Evolutionary conservation across 1,140 invertebrate genomes (phyloP).

Genomic region (Sinella curviseta): DNA sequence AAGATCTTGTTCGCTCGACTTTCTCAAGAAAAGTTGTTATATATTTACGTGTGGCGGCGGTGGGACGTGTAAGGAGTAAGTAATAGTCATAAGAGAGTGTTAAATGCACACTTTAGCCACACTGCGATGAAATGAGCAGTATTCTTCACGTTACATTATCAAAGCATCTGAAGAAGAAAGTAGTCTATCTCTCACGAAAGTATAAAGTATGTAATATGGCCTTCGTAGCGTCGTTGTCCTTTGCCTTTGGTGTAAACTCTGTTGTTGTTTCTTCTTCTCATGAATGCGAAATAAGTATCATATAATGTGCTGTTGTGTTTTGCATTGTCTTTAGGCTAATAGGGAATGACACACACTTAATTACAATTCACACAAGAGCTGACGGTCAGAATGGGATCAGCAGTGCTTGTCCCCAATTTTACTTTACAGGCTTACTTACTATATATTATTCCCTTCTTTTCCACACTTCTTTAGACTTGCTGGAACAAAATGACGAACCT

Average conservation of each 20-base stretch:
- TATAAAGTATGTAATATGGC: too few relatives aligned
- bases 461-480: too few relatives aligned
- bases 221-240: too few relatives aligned
- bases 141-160: neutral
- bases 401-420: neutral
- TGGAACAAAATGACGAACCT: too few relatives aligned
- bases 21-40: too few relatives aligned
- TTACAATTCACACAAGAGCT: neutral
- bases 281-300: conserved; percentile 4
- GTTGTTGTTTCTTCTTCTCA: neutral
- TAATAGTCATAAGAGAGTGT: neutral
- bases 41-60: too few relatives aligned
- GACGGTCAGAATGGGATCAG: neutral
- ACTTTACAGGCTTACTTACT: neutral
- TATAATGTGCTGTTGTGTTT: neutral
- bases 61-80: too few relatives aligned
- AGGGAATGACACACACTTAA: conserved; percentile 16
- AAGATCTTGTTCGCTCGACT: too few relatives aligned
- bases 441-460: neutral
- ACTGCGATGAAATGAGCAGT: neutral
- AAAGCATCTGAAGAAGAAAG: too few relatives aligned
- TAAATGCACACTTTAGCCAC: conserved; percentile 10
- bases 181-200: too few relatives aligned
- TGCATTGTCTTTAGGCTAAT: conserved; percentile 12
- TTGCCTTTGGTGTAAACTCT: too few relatives aligned